Evolutionary conservation across 2,797 vertebrate species (phyloP).

Genomic region (Lepilemur ruficaudatus): DNA sequence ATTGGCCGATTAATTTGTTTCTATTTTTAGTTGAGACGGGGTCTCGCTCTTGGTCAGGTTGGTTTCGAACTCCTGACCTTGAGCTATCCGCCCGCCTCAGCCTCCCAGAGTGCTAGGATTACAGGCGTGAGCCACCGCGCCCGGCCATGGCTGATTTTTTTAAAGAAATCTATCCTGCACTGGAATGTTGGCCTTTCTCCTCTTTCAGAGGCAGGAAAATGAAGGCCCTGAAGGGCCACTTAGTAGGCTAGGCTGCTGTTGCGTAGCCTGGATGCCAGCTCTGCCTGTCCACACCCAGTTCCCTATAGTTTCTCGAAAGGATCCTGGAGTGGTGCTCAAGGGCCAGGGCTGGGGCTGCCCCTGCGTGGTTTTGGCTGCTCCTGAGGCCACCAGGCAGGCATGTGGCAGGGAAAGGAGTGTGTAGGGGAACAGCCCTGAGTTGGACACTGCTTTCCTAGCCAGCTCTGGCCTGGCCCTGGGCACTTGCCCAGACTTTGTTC

Average conservation of each 20-base stretch:
- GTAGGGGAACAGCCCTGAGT: background rate
- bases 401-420: background rate
- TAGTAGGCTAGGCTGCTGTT: background rate
- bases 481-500: background rate
- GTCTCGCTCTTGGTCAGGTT: too few relatives aligned
- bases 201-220: conserved; percentile 1
- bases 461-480: background rate
- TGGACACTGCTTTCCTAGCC: conserved; percentile 9
- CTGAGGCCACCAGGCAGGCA: background rate
- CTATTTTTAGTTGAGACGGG: too few relatives aligned
- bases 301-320: background rate
- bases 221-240: background rate
- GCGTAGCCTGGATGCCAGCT: background rate
- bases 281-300: background rate
- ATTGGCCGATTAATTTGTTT: too few relatives aligned
- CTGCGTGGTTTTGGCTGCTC: background rate
- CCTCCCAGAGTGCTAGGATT: too few relatives aligned
- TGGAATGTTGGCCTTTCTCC: background rate
- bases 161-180: background rate
- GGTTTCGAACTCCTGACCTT: too few relatives aligned
- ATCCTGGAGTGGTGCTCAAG: background rate
- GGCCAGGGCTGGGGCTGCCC: background rate
- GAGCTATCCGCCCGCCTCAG: too few relatives aligned
- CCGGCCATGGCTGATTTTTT: background rate
- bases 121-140: too few relatives aligned